These are phyloP conservation scores for Meliscaeva auricollis DNA, from an alignment of 2,888 invertebrate species.

Conservation along the genomic window DNA sequence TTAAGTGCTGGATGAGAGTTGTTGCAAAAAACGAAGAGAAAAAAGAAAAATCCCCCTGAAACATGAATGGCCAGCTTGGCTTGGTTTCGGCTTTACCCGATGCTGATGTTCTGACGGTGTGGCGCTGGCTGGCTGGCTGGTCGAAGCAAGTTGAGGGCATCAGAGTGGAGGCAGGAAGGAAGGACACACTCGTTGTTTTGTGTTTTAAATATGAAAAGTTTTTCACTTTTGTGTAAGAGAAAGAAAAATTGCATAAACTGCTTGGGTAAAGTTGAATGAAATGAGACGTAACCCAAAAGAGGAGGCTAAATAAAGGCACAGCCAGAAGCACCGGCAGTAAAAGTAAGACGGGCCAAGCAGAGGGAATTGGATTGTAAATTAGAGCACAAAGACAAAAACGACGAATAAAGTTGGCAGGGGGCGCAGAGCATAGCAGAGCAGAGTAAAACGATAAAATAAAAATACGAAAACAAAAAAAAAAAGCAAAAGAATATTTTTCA, in stretches of 20 bases:
- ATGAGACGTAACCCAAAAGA: constrained; percentile 69
- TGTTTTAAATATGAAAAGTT: constrained; percentile 76
- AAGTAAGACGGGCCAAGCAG: constrained; percentile 20
- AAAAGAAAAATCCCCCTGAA: constrained; percentile 20
- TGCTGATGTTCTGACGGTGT: neutral
- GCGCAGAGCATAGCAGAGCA: neutral
- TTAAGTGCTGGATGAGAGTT: constrained; percentile 73
- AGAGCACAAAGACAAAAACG: constrained; percentile 55
- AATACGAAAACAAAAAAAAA: constrained; percentile 21
- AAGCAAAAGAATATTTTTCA: constrained; percentile 73
- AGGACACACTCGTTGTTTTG: constrained; percentile 56
- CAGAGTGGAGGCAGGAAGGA: constrained; percentile 17
- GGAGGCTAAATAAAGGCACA: constrained; percentile 60
- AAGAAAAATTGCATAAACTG: constrained; percentile 67
- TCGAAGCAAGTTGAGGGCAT: neutral
- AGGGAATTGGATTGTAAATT: constrained; percentile 52
- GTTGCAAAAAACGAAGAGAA: constrained; percentile 3
- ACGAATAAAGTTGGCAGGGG: constrained; percentile 32
- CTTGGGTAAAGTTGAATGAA: constrained; percentile 63
- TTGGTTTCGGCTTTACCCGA: constrained; percentile 17
- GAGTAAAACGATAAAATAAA: constrained; percentile 49
- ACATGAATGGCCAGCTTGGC: constrained; percentile 23
- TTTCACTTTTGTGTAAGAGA: constrained; percentile 59
- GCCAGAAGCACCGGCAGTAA: neutral
- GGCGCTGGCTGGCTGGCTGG: no score